A percentile compares a stretch with the other conserved stretches of the same genome.
These are phyloP conservation scores for Oriolus oriolus DNA, from an alignment of 2,113 vertebrate genomes.

Conservation along the genomic window DNA sequence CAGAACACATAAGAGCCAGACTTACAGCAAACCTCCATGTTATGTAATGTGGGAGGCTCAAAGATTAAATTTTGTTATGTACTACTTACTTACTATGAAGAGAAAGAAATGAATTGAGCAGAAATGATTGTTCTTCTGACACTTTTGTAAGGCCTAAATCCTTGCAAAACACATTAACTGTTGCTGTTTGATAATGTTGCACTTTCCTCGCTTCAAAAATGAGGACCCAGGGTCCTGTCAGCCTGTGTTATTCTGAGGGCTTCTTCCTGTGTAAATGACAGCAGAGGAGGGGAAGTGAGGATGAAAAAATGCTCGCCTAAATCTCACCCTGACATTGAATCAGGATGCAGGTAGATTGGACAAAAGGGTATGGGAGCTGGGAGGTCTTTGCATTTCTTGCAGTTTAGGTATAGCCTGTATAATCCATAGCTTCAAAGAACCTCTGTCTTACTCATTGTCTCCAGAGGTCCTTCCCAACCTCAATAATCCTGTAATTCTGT, in stretches of 20 bases:
- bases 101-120: not conserved
- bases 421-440: not conserved
- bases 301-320: not conserved
- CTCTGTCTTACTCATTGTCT: not conserved
- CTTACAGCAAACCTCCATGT: not conserved
- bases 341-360: not conserved
- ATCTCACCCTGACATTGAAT: not conserved
- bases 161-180: not conserved
- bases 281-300: rapidly evolving
- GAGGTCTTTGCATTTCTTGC: not conserved
- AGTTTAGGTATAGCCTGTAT: not conserved
- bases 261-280: not conserved
- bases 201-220: not conserved
- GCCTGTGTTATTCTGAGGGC: not conserved
- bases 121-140: not conserved
- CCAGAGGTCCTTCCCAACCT: not conserved
- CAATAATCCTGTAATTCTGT: not conserved
- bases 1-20: not conserved
- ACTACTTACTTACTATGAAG: not conserved
- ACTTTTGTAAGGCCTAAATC: not conserved
- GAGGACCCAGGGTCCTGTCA: not conserved
- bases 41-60: not conserved
- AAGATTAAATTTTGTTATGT: not conserved
- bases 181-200: not conserved
- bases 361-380: not conserved